Conservation (phyloP, 2,888 invertebrate species). For the Didymodactylos carnosus region DNA sequence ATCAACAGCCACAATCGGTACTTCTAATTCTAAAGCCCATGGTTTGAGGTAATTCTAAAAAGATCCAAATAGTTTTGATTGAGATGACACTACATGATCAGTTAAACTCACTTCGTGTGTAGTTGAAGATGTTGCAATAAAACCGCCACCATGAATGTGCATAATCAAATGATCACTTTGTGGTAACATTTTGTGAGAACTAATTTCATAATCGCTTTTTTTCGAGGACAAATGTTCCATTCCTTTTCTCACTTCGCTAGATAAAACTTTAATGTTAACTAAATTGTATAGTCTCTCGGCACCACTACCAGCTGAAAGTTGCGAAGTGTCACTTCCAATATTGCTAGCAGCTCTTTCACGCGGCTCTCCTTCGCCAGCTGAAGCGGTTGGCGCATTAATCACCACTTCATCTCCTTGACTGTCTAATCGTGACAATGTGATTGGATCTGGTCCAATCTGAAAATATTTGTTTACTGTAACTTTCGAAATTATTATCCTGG, state of each 20-base stretch:
- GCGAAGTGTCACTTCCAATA: not conserved
- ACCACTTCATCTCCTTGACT: not conserved
- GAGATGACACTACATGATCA: not conserved
- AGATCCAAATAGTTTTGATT: not conserved
- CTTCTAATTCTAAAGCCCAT: slow-evolving; percentile 39
- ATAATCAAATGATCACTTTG: slow-evolving; percentile 43
- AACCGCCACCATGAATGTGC: slow-evolving; percentile 94
- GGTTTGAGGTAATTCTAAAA: slow-evolving; percentile 2
- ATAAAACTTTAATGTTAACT: slow-evolving; percentile 1
- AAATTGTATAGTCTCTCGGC: not conserved
- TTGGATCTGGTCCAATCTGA: not conserved
- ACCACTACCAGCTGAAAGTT: not conserved
- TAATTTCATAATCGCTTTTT: not conserved
- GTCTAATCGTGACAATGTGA: not conserved
- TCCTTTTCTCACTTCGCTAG: slow-evolving; percentile 1
- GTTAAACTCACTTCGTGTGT: slow-evolving; percentile 51
- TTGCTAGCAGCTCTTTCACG: too few species aligned
- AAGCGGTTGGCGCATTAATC: not conserved
- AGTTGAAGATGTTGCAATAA: slow-evolving; percentile 83
- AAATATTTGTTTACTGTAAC: not conserved
- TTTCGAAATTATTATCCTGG: slow-evolving; percentile 15
- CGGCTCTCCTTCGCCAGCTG: not conserved
- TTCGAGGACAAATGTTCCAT: not conserved
- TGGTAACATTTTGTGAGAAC: not conserved
- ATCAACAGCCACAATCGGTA: slow-evolving; percentile 79